These are phyloP conservation scores for Tribolium castaneum DNA, from an alignment of 1,140 invertebrate genomes.

Conservation along the genomic window DNA sequence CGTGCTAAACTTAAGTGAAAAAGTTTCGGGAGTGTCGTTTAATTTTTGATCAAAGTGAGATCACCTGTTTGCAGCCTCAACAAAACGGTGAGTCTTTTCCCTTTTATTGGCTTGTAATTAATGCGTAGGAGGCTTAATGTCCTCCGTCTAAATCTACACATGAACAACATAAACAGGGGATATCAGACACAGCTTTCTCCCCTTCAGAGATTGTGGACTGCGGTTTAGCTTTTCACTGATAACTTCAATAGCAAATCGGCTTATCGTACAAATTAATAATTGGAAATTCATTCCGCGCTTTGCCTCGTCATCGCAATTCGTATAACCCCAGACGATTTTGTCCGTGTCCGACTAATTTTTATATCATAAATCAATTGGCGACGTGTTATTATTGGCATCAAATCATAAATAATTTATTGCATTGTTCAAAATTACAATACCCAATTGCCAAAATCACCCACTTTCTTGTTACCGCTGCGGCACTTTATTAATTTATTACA, in stretches of 20 bases:
- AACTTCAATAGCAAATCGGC: conserved; percentile 39
- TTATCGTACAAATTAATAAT: conserved; percentile 45
- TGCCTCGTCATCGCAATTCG: conserved; percentile 37
- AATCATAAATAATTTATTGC: too few species aligned
- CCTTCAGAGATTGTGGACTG: conserved; percentile 2
- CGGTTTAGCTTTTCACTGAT: conserved; percentile 40
- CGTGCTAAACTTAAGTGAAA: not conserved
- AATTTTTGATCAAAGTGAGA: not conserved
- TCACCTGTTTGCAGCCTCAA: not conserved
- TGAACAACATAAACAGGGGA: conserved; percentile 38
- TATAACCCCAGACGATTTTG: conserved; percentile 21
- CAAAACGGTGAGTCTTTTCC: not conserved
- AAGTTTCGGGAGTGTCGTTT: not conserved
- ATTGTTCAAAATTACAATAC: too few species aligned
- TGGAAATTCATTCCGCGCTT: conserved; percentile 41
- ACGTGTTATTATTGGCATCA: too few species aligned
- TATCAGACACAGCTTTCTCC: conserved; percentile 28
- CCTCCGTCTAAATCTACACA: not conserved
- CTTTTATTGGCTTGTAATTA: not conserved
- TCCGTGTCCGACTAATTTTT: not conserved
- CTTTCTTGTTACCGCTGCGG: too few species aligned
- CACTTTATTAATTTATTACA: too few species aligned
- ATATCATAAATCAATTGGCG: not conserved
- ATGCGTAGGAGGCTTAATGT: not conserved
- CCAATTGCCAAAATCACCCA: too few species aligned